These are phyloP conservation scores for Ophion obscuratus DNA, from an alignment of 2,888 invertebrate species.

Conservation along the genomic window DNA sequence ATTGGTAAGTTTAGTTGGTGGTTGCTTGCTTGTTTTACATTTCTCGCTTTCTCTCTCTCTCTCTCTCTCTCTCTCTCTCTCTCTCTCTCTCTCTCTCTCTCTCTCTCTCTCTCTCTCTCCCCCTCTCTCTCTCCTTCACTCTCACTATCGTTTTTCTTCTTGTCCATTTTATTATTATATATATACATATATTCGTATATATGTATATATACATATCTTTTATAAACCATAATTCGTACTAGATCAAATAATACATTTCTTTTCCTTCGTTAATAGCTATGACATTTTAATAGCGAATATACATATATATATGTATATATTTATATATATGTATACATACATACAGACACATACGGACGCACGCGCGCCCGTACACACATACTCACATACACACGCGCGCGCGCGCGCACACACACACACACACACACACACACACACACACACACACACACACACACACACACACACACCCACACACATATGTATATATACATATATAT, in stretches of 20 bases:
- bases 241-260: slow-evolving; percentile 75
- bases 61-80: not conserved
- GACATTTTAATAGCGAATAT: slow-evolving; percentile 67
- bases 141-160: slow-evolving; percentile 25
- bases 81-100: not conserved
- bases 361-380: slow-evolving; percentile 1
- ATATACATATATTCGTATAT: slow-evolving; percentile 36
- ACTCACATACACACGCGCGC: not conserved
- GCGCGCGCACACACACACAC: not conserved
- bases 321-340: slow-evolving; percentile 36
- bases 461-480: slow-evolving; percentile 20
- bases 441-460: not conserved
- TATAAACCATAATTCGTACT: slow-evolving; percentile 71
- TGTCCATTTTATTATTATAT: slow-evolving; percentile 64
- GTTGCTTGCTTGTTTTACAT: slow-evolving; percentile 51
- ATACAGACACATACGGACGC: slow-evolving; percentile 20
- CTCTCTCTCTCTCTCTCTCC: not conserved
- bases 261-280: slow-evolving; percentile 62
- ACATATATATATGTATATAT: slow-evolving; percentile 48
- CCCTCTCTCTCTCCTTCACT: not conserved
- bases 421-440: too few relatives aligned
- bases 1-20: slow-evolving; percentile 72
- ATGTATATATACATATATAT: slow-evolving; percentile 16
- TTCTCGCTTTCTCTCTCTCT: not conserved
- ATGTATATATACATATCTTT: slow-evolving; percentile 51